Evolutionary conservation across 2,797 vertebrate species (phyloP), one percentile per base, ranked within the genome.

Genomic region (Melanotaenia trifasciata): DNA sequence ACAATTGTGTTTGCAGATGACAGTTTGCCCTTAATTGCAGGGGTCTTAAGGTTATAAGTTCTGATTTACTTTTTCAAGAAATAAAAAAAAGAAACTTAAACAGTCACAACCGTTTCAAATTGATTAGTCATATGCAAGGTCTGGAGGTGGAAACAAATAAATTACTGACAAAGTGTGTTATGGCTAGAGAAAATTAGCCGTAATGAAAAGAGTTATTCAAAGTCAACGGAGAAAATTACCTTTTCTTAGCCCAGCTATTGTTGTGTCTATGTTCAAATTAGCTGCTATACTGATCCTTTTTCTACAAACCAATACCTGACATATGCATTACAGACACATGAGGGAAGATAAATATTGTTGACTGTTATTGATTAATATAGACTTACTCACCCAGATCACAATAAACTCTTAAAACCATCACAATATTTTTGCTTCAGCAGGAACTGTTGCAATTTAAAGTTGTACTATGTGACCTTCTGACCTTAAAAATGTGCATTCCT

Each of bases 1-100:
- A 22, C 51, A 12, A 43, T 1, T 38, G 38, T 60, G 3, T 62
- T 60, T 72, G 47, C 20, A 38, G 47, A 67, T 60, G 61, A 43
- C 5, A 18, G 14, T 43, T 14, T 43, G 4, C 14, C 1, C 14
- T 43, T 16, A 43, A 18, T 14, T 43, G 40, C 40, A 43, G 40
- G 13, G 13, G 16, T 18, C 4, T 43, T 43, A 43, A 3, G 14
- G 14, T 43, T 5, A 14, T 43, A 43, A 5, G 14, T 43, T 16
- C 11, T 40, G 13, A 11, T 1, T 43, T 5, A 1, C 13, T 43
- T 43, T 5, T 18, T 3, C 40, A 16, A 11, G 14, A 43, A 3
- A 18, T 5, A 40, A 36, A 40, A 13, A 5, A 5, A 16, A 16
- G 5, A 16, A 16, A 43, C 14, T 43, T 43, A 4, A 43, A 43